Evolutionary conservation across 2,888 invertebrate species (phyloP).

Genomic region (Tetragnatha montana): DNA sequence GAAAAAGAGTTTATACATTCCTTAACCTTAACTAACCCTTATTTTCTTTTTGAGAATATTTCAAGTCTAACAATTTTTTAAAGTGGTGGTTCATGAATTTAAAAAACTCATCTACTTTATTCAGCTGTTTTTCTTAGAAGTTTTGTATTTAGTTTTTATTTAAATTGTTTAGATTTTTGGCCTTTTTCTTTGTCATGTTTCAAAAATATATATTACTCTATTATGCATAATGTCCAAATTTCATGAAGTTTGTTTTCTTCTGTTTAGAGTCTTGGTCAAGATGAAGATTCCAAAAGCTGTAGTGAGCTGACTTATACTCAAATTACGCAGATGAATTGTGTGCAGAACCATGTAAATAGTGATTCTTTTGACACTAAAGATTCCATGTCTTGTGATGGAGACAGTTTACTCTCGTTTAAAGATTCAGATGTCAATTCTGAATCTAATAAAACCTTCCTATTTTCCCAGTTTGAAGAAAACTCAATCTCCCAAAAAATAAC

Average conservation of each 20-base stretch:
- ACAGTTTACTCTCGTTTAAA: constrained; percentile 57
- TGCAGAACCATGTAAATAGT: constrained; percentile 73
- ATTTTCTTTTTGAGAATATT: no score
- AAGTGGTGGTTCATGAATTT: no score
- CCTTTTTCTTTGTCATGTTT: background rate
- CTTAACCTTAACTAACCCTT: no score
- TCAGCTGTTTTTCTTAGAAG: no score
- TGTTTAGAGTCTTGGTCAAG: constrained; percentile 70
- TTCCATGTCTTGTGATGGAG: constrained; percentile 51
- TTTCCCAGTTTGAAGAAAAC: constrained; percentile 55
- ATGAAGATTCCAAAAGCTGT: constrained; percentile 70
- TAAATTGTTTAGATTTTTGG: background rate
- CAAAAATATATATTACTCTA: background rate
- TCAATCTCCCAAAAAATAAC: constrained; percentile 27
- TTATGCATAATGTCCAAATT: background rate
- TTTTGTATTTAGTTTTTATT: background rate
- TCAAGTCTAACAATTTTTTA: no score
- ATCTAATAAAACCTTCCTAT: constrained; percentile 40
- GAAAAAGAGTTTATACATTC: no score
- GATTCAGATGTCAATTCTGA: constrained; percentile 48
- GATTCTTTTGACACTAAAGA: constrained; percentile 60
- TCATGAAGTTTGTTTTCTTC: constrained; percentile 56
- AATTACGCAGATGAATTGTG: constrained; percentile 73
- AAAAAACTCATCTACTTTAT: no score
- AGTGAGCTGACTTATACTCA: constrained; percentile 62